Evolutionary conservation across 2,797 vertebrate genomes (phyloP).

Genomic region (Xiphophorus birchmanni): DNA sequence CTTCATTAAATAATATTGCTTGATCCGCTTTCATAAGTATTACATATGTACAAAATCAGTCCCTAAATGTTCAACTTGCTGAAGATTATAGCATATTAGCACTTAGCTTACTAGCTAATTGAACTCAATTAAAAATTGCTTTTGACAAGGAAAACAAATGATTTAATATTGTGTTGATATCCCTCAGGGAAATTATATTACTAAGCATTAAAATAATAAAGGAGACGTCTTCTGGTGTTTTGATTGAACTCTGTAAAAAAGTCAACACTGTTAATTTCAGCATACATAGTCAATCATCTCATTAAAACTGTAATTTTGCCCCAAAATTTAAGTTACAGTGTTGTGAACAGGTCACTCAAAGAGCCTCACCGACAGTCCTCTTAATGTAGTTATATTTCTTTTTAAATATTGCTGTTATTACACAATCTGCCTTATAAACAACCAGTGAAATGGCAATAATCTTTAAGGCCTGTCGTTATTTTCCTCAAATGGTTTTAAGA

Average conservation of each 20-base stretch:
- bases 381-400: neutral
- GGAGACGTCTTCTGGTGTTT: neutral
- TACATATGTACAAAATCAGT: neutral
- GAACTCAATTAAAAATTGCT: neutral
- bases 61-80: neutral
- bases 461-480: slow-evolving; percentile 2
- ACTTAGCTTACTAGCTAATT: neutral
- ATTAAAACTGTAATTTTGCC: neutral
- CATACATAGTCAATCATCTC: neutral
- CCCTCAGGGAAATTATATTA: neutral
- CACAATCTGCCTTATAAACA: neutral
- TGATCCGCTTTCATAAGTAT: too few relatives aligned
- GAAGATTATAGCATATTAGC: neutral
- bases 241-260: neutral
- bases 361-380: neutral
- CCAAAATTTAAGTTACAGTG: neutral
- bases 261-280: neutral
- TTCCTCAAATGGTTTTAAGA: slow-evolving; percentile 10
- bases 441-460: slow-evolving; percentile 1
- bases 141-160: neutral
- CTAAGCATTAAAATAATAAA: neutral
- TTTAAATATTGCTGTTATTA: neutral
- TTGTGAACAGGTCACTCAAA: neutral
- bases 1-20: too few relatives aligned
- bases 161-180: neutral